Evolutionary conservation across 2,888 invertebrate species (phyloP), one percentile per base, ranked within the genome.

Genomic region (Drosophila greeni): DNA sequence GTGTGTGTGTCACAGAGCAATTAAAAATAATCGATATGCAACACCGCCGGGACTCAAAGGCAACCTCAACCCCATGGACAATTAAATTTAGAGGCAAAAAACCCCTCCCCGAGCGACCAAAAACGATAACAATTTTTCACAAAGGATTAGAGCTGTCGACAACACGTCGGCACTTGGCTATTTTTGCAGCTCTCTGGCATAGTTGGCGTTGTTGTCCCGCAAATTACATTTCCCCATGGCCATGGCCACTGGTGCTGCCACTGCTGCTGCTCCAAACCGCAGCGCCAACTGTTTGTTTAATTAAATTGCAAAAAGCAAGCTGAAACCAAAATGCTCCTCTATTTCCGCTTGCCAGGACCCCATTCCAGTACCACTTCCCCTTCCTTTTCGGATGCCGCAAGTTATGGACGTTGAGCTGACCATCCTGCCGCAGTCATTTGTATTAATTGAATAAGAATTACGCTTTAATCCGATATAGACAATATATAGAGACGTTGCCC

Each of bases 121-220:
- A 79, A 83, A 81, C 84, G 68, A 83, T 83, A 75, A 78, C 85
- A 81, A 85, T 81, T 81, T 85, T 81, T 85, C 84, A 78, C 74
- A 75, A 73, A 70, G 85, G 85, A 84, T 81, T 81, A 72, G 65
- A 72, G 70, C 68, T 81, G 81, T 81, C 78, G 74, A 66, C 82
- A 75, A 75, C 75, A 83, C 69, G 75, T 77, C 82, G 77, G 56
- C 81, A 84, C 77, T 74, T 82, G 80, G 73, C 62, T 65, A 75
- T 66, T 78, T 81, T 74, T 66, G 52, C 42, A 51, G 59, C 48
- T 54, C 55, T 14, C 26, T 18, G 31, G 29, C 43, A 31, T 29
- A 36, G 72, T 54, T 66, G 29, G 29, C 45, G 76, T 51, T 70
- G 55, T 52, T 61, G 45, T 18, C 58, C 67, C 55, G 76, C 66